Percentiles rank a stretch among this genome's conserved stretches.
phyloP scores from a whole-genome alignment of 2,113 vertebrate species.

The Enhydra lutris region DNA sequence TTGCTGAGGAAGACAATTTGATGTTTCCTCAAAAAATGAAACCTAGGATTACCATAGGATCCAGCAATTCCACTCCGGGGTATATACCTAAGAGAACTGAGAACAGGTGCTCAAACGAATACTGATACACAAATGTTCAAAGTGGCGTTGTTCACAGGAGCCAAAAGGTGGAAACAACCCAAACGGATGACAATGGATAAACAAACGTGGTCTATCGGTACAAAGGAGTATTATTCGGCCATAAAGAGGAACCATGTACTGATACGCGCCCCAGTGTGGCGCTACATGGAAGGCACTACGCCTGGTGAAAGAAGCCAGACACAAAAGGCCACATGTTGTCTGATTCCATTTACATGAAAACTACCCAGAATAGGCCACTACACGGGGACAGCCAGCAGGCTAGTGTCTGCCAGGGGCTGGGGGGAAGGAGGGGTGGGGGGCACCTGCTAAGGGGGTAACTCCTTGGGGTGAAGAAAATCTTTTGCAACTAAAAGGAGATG shows the following conservation, averaged over 20 bases:
- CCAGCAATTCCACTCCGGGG: neutral
- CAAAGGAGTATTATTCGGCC: neutral
- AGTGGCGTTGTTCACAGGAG: neutral
- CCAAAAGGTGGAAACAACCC: neutral
- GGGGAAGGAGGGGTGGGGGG: neutral
- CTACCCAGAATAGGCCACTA: neutral
- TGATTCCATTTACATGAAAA: neutral
- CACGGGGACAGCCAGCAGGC: neutral
- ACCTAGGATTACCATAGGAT: neutral
- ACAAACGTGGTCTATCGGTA: neutral
- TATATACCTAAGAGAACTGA: neutral
- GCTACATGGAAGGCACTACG: neutral
- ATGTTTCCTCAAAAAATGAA: neutral
- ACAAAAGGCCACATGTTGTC: neutral
- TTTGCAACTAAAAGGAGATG: neutral
- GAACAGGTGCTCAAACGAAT: neutral
- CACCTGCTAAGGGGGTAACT: neutral
- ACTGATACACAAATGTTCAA: neutral
- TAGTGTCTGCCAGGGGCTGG: neutral
- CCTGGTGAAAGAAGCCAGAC: neutral
- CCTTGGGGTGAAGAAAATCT: neutral
- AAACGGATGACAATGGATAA: neutral
- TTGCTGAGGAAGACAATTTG: neutral
- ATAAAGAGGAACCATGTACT: neutral
- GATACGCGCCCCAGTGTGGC: accelerated